phyloP scores from a whole-genome alignment of 2,113 vertebrate species.

The Pelvicachromis taeniatus region DNA sequence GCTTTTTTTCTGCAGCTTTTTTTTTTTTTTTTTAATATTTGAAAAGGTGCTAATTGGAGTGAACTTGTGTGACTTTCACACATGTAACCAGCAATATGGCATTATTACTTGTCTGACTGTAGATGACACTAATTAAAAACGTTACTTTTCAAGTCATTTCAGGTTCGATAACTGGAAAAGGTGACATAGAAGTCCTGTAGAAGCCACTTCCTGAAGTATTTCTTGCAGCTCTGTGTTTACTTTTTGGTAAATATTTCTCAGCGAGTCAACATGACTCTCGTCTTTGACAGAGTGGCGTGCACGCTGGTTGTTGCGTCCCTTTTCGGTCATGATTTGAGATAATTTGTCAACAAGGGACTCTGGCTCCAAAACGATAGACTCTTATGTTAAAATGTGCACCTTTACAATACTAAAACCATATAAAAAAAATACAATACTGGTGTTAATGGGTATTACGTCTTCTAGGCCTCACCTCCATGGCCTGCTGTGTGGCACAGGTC shows the following conservation, averaged over 20 bases:
- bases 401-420: neutral
- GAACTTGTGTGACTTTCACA: neutral
- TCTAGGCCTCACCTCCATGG: neutral
- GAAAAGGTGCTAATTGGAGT: neutral
- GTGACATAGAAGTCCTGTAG: neutral
- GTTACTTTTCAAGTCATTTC: neutral
- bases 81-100: neutral
- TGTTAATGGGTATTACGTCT: neutral
- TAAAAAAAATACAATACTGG: neutral
- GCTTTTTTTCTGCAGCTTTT: too few species aligned
- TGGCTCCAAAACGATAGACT: neutral
- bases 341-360: neutral
- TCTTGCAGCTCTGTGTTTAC: neutral
- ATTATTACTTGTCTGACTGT: neutral
- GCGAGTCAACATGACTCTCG: neutral
- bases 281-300: neutral
- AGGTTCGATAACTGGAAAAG: neutral
- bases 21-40: neutral
- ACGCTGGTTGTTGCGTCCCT: neutral
- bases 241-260: neutral
- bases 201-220: neutral
- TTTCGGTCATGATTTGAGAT: neutral
- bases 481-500: neutral
- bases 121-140: neutral
- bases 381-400: neutral